These are phyloP conservation scores for Ahaetulla prasina DNA, from an alignment of 2,113 vertebrate species.

Conservation along the genomic window DNA sequence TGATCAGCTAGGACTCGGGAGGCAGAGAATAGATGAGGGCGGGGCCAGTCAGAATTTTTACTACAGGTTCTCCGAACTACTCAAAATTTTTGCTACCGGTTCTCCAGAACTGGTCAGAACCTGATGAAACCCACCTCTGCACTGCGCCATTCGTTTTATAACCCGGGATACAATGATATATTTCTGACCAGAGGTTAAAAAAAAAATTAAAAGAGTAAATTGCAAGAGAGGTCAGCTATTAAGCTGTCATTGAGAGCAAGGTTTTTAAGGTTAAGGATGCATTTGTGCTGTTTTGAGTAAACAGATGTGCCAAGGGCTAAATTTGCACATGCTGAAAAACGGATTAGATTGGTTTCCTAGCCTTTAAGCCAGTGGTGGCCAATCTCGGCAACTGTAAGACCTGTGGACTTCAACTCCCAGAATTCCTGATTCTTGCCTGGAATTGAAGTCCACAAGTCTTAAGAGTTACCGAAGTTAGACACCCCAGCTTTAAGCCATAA, in stretches of 20 bases:
- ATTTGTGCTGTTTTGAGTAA: not conserved
- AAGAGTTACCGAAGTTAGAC: not conserved
- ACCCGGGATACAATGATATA: not conserved
- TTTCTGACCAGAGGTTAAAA: not conserved
- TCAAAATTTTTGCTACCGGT: too few species aligned
- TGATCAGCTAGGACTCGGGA: too few species aligned
- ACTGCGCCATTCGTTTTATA: not conserved
- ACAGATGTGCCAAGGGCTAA: not conserved
- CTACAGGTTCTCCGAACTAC: too few species aligned
- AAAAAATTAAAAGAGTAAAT: not conserved
- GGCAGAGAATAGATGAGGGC: too few species aligned
- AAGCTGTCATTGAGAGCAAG: not conserved
- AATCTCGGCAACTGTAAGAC: not conserved
- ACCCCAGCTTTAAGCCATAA: not conserved
- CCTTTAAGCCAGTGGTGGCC: not conserved
- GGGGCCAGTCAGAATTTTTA: too few species aligned
- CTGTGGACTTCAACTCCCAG: not conserved
- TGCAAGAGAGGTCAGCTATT: not conserved
- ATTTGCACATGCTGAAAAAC: not conserved
- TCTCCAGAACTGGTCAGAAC: too few species aligned
- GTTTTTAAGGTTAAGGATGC: not conserved
- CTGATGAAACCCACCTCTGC: too few species aligned
- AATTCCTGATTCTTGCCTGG: not conserved
- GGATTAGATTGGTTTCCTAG: not conserved
- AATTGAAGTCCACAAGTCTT: not conserved